phyloP scores from a whole-genome alignment of 2,888 invertebrate genomes.

The Eledona agricola region DNA sequence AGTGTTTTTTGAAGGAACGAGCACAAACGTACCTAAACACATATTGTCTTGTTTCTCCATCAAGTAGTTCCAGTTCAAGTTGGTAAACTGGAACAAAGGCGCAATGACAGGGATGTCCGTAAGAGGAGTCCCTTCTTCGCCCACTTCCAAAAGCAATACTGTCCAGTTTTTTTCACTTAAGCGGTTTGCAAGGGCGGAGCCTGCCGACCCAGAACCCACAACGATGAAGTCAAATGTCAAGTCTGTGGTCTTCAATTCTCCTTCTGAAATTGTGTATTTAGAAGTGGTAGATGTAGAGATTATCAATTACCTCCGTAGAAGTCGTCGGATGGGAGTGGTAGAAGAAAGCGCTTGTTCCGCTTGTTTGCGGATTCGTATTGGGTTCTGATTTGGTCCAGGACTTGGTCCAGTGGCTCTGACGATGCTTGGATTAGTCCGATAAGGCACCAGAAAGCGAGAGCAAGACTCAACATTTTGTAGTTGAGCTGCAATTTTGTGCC shows the following conservation, averaged over 20 bases:
- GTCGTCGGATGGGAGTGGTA: too few species aligned
- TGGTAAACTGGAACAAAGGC: constrained; percentile 66
- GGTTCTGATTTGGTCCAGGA: too few species aligned
- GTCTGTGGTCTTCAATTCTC: too few species aligned
- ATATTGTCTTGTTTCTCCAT: constrained; percentile 67
- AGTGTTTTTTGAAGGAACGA: constrained; percentile 58
- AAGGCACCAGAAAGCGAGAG: too few species aligned
- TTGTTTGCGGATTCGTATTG: too few species aligned
- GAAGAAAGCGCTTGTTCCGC: too few species aligned
- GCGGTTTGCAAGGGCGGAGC: constrained; percentile 75
- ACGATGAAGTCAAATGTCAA: constrained; percentile 74
- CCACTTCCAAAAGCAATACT: constrained; percentile 74
- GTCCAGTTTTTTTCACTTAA: constrained; percentile 72
- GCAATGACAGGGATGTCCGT: constrained; percentile 67
- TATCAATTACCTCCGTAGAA: too few species aligned
- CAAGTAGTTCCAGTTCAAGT: constrained; percentile 70
- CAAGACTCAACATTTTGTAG: too few species aligned
- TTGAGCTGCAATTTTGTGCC: too few species aligned
- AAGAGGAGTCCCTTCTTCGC: constrained; percentile 64
- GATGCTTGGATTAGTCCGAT: too few species aligned
- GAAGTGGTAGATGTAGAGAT: too few species aligned
- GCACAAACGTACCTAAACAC: constrained; percentile 60
- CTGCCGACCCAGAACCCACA: constrained; percentile 76
- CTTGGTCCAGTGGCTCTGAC: too few species aligned
- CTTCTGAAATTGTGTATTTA: constrained; percentile 4